A percentile compares a stretch with the other conserved stretches of the same genome.
Evolutionary conservation across 2,888 invertebrate species (phyloP).

Genomic region (Anoncus sp.): DNA sequence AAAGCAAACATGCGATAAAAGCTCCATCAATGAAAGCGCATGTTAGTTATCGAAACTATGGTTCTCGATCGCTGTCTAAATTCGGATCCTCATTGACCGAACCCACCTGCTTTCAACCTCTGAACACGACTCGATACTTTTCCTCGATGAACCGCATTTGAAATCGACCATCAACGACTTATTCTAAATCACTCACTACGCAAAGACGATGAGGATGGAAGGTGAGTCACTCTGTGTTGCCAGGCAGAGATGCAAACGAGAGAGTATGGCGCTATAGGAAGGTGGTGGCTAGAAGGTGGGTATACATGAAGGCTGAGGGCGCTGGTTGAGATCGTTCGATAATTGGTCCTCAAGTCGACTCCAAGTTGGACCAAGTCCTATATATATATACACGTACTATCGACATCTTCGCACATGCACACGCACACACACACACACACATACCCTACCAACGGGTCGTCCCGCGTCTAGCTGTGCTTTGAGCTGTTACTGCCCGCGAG

Average conservation of each 20-base stretch:
- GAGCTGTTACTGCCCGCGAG: slow-evolving; percentile 27
- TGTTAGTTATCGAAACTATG: too few relatives aligned
- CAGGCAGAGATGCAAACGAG: not conserved
- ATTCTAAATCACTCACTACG: too few relatives aligned
- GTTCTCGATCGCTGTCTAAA: too few relatives aligned
- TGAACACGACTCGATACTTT: not conserved
- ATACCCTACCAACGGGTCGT: slow-evolving; percentile 4
- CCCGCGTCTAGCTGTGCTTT: not conserved
- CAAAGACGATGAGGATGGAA: too few relatives aligned
- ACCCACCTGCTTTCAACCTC: too few relatives aligned
- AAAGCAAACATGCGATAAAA: too few relatives aligned
- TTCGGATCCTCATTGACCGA: too few relatives aligned
- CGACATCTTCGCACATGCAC: too few relatives aligned
- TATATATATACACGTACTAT: not conserved
- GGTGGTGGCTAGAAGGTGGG: slow-evolving; percentile 9
- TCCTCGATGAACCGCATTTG: too few relatives aligned
- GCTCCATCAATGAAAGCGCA: too few relatives aligned
- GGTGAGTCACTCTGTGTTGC: slow-evolving; percentile 12
- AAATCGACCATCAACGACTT: not conserved
- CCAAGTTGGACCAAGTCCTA: slow-evolving; percentile 27
- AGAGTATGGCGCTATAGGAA: too few relatives aligned
- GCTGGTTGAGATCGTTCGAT: slow-evolving; percentile 63
- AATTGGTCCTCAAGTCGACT: slow-evolving; percentile 72
- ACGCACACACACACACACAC: too few relatives aligned
- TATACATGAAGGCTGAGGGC: not conserved